These are phyloP conservation scores for Aix galericulata DNA, from an alignment of 2,113 vertebrate genomes.

Conservation along the genomic window DNA sequence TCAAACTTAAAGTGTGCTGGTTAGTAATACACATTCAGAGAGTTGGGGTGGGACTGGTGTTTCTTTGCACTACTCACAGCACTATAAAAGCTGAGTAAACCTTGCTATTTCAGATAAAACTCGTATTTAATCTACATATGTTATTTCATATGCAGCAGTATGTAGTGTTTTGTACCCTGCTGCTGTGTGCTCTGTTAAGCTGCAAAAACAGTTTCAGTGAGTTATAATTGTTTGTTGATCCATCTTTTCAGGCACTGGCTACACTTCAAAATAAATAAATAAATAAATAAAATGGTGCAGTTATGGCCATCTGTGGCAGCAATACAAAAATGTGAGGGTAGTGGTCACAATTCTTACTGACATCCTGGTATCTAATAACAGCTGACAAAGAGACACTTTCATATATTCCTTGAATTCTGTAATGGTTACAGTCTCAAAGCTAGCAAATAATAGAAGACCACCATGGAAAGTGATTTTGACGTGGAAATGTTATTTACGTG, in stretches of 20 bases:
- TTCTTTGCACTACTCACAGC: background rate
- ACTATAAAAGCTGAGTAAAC: background rate
- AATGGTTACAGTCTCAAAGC: background rate
- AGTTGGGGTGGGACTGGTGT: background rate
- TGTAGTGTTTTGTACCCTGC: background rate
- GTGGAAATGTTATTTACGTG: background rate
- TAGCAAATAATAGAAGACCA: background rate
- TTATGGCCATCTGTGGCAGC: constrained; percentile 35
- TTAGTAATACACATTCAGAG: background rate
- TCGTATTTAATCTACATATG: background rate
- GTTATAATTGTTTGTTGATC: constrained; percentile 39
- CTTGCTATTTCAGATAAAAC: constrained; percentile 11
- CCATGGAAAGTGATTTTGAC: background rate
- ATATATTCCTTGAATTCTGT: constrained; percentile 4
- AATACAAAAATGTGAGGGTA: constrained; percentile 24
- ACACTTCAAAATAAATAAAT: background rate
- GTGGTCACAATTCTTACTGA: constrained; percentile 59
- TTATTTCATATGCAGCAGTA: background rate
- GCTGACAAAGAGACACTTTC: constrained; percentile 35
- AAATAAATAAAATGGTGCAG: background rate
- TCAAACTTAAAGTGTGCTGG: background rate
- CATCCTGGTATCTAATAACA: constrained; percentile 52
- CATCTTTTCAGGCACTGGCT: constrained; percentile 31
- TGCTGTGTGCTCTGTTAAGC: background rate
- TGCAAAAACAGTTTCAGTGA: constrained; percentile 64